These are phyloP conservation scores for Brachyrhaphis roseni DNA, from an alignment of 2,797 vertebrate species.

Conservation along the genomic window DNA sequence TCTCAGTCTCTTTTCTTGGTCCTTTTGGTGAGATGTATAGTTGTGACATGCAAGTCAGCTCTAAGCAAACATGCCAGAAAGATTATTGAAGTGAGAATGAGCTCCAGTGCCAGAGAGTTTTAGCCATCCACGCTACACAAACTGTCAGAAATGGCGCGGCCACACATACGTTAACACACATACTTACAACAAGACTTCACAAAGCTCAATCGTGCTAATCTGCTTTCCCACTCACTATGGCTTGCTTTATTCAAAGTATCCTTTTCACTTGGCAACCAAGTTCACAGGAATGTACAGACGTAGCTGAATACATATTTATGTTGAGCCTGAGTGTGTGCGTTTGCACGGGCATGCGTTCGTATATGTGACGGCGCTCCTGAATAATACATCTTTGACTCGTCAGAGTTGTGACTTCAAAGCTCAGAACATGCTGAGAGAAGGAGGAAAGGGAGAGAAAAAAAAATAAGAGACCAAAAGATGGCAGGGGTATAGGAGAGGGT, in stretches of 20 bases:
- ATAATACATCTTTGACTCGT: constrained; percentile 85
- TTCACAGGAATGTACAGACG: constrained; percentile 39
- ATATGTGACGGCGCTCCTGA: constrained; percentile 73
- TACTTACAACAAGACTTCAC: constrained; percentile 25
- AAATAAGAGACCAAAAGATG: constrained; percentile 38
- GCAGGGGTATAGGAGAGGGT: constrained; percentile 35
- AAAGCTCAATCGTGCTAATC: constrained; percentile 28
- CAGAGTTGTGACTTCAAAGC: constrained; percentile 74
- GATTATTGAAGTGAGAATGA: constrained; percentile 76
- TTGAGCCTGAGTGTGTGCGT: constrained; percentile 26
- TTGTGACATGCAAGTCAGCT: constrained; percentile 78
- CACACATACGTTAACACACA: constrained; percentile 13
- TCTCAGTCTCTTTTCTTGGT: constrained; percentile 40
- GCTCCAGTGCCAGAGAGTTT: constrained; percentile 57
- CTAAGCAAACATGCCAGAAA: constrained; percentile 73
- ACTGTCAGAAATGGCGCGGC: constrained; percentile 52
- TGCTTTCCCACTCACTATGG: constrained; percentile 54
- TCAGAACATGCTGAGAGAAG: constrained; percentile 67
- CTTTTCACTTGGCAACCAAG: constrained; percentile 49
- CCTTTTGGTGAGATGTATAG: constrained; percentile 59
- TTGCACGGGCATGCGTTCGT: constrained; percentile 38
- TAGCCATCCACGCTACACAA: constrained; percentile 49
- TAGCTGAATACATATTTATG: constrained; percentile 29
- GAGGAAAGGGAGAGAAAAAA: constrained; percentile 23
- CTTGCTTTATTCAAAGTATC: constrained; percentile 57